Conservation (phyloP, 2,113 vertebrate genomes). For the Phoxinus phoxinus region DNA sequence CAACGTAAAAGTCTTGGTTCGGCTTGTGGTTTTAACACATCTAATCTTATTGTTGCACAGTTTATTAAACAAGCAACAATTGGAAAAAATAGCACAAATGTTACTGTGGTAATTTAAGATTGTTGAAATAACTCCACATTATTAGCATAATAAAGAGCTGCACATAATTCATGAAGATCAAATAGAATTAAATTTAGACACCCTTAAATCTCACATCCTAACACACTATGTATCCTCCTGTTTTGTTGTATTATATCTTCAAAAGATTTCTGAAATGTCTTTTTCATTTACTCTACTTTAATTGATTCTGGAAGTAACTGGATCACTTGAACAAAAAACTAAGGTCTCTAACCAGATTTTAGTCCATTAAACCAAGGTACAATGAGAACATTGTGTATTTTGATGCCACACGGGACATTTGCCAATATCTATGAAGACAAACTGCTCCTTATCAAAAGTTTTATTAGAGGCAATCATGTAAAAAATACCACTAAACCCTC, state of each 20-base stretch:
- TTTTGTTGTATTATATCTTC: neutral
- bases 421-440: neutral
- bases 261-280: neutral
- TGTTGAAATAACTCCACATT: neutral
- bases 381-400: neutral
- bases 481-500: conserved; percentile 34
- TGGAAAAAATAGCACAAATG: neutral
- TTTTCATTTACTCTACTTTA: conserved; percentile 9
- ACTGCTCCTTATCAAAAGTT: neutral
- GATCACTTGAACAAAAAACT: neutral
- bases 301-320: neutral
- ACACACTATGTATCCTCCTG: neutral
- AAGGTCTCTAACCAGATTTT: neutral
- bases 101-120: neutral
- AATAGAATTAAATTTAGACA: neutral
- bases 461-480: conserved; percentile 43
- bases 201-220: neutral
- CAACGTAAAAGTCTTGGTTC: neutral
- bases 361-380: neutral
- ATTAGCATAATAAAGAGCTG: neutral
- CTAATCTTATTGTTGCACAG: neutral
- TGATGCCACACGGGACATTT: neutral
- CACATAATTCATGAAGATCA: neutral
- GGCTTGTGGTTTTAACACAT: too few species aligned
- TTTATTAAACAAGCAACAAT: neutral